Conservation (phyloP, 2,888 invertebrate genomes). For the Hartigia nigra region DNA sequence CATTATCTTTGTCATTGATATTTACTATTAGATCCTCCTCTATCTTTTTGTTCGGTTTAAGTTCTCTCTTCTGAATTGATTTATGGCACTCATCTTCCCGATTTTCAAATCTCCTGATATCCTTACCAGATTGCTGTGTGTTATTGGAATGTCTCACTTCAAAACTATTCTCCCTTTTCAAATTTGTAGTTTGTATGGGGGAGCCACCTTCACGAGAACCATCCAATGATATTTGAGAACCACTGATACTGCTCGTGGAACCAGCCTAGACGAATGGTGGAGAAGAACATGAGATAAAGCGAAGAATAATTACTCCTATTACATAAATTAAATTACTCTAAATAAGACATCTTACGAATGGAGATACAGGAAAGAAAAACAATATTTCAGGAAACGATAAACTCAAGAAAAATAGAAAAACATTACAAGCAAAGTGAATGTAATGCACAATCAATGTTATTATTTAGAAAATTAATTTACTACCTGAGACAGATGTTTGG, state of each 20-base stretch:
- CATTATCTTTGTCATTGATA: slow-evolving; percentile 64
- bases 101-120: slow-evolving; percentile 57
- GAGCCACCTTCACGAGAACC: slow-evolving; percentile 57
- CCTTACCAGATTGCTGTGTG: slow-evolving; percentile 55
- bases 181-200: slow-evolving; percentile 43
- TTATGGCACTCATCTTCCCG: slow-evolving; percentile 62
- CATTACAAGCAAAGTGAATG: neutral
- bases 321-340: neutral
- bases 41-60: slow-evolving; percentile 68
- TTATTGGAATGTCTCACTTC: slow-evolving; percentile 63
- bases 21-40: slow-evolving; percentile 42
- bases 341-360: neutral
- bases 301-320: neutral
- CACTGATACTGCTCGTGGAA: slow-evolving; percentile 64
- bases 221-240: slow-evolving; percentile 61
- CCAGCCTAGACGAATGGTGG: slow-evolving; percentile 45
- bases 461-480: slow-evolving; percentile 62
- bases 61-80: slow-evolving; percentile 68
- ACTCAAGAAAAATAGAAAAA: neutral
- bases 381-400: neutral
- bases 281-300: slow-evolving; percentile 1
- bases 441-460: slow-evolving; percentile 53
- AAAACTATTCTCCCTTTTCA: slow-evolving; percentile 64
- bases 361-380: neutral
- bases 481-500: slow-evolving; percentile 61